Evolutionary conservation across 2,113 vertebrate genomes (phyloP).

Genomic region (Caranx melampygus): DNA sequence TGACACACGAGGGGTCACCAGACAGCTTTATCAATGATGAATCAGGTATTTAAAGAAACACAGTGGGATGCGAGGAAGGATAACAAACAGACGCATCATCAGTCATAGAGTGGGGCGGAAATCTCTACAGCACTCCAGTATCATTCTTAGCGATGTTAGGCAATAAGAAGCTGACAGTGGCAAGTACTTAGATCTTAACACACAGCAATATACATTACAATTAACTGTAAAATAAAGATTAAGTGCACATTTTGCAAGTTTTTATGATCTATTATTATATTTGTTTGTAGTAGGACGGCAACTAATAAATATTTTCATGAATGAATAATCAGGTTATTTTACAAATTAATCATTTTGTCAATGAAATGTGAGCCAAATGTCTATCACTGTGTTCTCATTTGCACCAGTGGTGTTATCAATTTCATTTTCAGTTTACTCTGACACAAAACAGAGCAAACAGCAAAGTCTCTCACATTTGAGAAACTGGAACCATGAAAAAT

Average conservation of each 20-base stretch:
- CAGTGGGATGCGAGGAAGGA: not conserved
- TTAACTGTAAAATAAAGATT: not conserved
- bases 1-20: not conserved
- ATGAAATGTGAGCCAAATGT: not conserved
- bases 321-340: not conserved
- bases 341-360: not conserved
- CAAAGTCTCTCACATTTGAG: not conserved
- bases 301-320: not conserved
- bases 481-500: not conserved
- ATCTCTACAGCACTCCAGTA: not conserved
- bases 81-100: slow-evolving; percentile 17
- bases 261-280: not conserved
- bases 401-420: too few species aligned
- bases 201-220: too few species aligned
- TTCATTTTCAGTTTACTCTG: too few species aligned
- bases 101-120: not conserved
- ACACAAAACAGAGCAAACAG: too few species aligned
- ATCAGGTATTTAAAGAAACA: not conserved
- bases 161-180: not conserved
- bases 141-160: not conserved
- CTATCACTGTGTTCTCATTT: too few species aligned
- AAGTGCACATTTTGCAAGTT: not conserved
- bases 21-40: slow-evolving; percentile 30
- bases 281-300: not conserved
- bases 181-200: not conserved